Percentiles rank a stretch among this genome's conserved stretches.
Evolutionary conservation across 2,888 invertebrate genomes (phyloP).

Genomic region (Lagria hirta): DNA sequence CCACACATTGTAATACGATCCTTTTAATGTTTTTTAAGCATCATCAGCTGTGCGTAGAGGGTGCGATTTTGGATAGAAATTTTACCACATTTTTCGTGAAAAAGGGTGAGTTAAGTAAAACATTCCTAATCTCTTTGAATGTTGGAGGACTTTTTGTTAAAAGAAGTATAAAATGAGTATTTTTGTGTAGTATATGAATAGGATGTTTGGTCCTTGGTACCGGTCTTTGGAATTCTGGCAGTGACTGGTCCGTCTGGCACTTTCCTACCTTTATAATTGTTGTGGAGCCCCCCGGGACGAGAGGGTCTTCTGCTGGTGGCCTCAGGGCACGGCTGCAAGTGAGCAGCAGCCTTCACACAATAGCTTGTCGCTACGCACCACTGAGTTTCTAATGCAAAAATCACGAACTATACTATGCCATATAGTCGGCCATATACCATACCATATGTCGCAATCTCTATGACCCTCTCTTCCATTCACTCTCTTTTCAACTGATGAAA

Average conservation of each 20-base stretch:
- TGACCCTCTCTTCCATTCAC: slow-evolving; percentile 26
- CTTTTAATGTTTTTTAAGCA: too few species aligned
- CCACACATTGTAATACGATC: too few species aligned
- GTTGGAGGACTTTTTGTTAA: too few species aligned
- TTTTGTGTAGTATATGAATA: too few species aligned
- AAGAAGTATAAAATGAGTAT: too few species aligned
- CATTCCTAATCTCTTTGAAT: too few species aligned
- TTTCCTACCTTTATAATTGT: slow-evolving; percentile 44
- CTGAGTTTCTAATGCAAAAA: slow-evolving; percentile 32
- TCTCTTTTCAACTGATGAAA: slow-evolving; percentile 36
- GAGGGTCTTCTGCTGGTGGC: slow-evolving; percentile 32
- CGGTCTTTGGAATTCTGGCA: slow-evolving; percentile 11
- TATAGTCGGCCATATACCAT: too few species aligned
- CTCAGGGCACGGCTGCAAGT: slow-evolving; percentile 28
- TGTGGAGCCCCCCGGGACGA: slow-evolving; percentile 41
- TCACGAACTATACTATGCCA: slow-evolving; percentile 31
- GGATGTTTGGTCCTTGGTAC: too few species aligned
- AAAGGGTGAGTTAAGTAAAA: too few species aligned
- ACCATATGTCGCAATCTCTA: slow-evolving; percentile 33
- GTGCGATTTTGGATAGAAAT: too few species aligned
- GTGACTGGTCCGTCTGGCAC: slow-evolving; percentile 38
- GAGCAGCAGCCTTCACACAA: slow-evolving; percentile 31
- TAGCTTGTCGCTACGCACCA: slow-evolving; percentile 31
- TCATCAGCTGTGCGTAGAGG: too few species aligned
- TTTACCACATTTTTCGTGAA: too few species aligned